Base-by-base conservation (phyloP, 2,888 invertebrate genomes). In the Ormyrus thymus region DNA sequence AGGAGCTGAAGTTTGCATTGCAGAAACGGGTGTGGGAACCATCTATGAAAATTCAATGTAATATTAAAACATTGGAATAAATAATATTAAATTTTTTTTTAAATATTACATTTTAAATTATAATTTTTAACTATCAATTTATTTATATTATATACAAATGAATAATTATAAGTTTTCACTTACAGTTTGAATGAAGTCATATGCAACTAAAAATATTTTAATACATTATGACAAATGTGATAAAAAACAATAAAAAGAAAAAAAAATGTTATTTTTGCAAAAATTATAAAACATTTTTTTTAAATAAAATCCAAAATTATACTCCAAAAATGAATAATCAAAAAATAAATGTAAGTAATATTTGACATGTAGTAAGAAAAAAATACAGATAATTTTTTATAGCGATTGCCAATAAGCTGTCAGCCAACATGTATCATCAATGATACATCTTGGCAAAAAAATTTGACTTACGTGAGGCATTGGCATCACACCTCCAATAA, bases 401-500 rank as follows among this genome's bases (percentile, higher is more conserved):
- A 29, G 29, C 29, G 29, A 29, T 29, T 29, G 29, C 29, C 29
- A 29, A 29, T 29, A 29, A 29, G 4, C 29, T 29, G 29, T 29
- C 29, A 29, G 29, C 29, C 29, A 29, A 4, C 3, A 29, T 3
- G 3, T 29, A 29, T 29, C 29, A 29, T 29, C 29, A 29, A 29
- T 29, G 29, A 29, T 29, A 29, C 29, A 4, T 29, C 29, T 29
- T 29, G 29, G 29, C 29, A 5, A 51, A 13, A 73, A 74, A 29
- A 56, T 13, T 55, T 76, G 83, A 92, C 94, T 93, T 93, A 95
- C 95, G 89, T 94, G 94, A 86, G 94, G 92, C 92, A 95, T 93
- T 71, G 94, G 94, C 94, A 95, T 94, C 69, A 93, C 92, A 81
- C 94, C 92, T 80, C 93, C 93, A 85, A 95, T 94, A 86, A 95